Conservation (phyloP, 2,113 vertebrate genomes). For the Aspidoscelis tigris region DNA sequence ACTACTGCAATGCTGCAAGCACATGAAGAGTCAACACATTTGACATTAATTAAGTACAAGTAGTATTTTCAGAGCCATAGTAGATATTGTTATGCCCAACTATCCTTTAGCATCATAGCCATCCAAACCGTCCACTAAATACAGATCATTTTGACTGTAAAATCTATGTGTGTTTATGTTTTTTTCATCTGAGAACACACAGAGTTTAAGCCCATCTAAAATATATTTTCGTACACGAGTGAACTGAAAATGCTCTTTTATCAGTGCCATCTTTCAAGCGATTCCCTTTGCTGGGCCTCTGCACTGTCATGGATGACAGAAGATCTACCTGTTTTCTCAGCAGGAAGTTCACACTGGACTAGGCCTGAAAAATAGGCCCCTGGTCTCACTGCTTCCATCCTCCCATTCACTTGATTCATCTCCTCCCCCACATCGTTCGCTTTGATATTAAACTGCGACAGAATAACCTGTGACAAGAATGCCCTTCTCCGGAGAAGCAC, state of each 20-base stretch:
- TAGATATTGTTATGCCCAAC: slow-evolving; percentile 3
- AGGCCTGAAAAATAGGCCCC: slow-evolving; percentile 58
- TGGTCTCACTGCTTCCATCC: slow-evolving; percentile 58
- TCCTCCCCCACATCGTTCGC: slow-evolving; percentile 35
- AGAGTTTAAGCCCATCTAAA: slow-evolving; percentile 24
- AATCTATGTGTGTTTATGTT: neutral
- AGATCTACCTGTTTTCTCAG: slow-evolving; percentile 42
- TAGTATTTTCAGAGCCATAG: slow-evolving; percentile 20
- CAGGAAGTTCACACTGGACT: slow-evolving; percentile 26
- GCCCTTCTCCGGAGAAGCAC: neutral
- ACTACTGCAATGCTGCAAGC: slow-evolving; percentile 34
- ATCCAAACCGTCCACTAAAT: slow-evolving; percentile 19
- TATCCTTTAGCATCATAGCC: slow-evolving; percentile 30
- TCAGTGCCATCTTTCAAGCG: slow-evolving; percentile 32
- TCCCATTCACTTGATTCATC: slow-evolving; percentile 17
- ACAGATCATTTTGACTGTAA: neutral
- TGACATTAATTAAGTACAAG: slow-evolving; percentile 17
- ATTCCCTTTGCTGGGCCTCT: slow-evolving; percentile 63
- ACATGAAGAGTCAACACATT: slow-evolving; percentile 26
- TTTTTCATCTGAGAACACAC: slow-evolving; percentile 32
- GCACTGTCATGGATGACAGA: slow-evolving; percentile 56
- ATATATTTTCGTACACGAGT: slow-evolving; percentile 43
- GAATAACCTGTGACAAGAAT: neutral
- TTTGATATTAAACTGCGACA: neutral
- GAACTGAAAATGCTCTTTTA: slow-evolving; percentile 60